Evolutionary conservation across 1,140 invertebrate species (phyloP).

Genomic region (Scaptomyza montana): DNA sequence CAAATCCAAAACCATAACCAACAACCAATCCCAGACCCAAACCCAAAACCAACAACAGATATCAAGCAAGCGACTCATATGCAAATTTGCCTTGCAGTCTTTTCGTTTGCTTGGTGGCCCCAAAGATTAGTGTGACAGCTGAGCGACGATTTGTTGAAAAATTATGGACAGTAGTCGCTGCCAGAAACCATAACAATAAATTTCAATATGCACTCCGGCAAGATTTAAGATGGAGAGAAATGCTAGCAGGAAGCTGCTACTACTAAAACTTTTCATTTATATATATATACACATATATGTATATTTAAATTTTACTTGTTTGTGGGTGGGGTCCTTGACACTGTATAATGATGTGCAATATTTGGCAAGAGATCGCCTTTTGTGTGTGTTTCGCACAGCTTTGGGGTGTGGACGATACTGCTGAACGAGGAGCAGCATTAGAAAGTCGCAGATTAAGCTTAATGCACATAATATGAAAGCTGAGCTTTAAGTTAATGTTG

Average conservation of each 20-base stretch:
- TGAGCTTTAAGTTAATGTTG: constrained; percentile 39
- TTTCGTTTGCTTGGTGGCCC: constrained; percentile 38
- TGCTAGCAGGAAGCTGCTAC: constrained; percentile 38
- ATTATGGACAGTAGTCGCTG: constrained; percentile 80
- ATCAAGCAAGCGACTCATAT: constrained; percentile 45
- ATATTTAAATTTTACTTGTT: not conserved
- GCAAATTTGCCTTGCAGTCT: constrained; percentile 55
- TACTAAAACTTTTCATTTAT: not conserved
- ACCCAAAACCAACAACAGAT: constrained; percentile 13
- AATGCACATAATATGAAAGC: constrained; percentile 45
- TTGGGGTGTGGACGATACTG: constrained; percentile 10
- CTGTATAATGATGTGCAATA: constrained; percentile 53
- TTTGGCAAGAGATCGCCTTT: constrained; percentile 25
- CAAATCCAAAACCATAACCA: constrained; percentile 18
- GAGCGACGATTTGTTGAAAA: constrained; percentile 80
- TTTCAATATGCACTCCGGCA: constrained; percentile 35
- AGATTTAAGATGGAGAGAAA: constrained; percentile 7
- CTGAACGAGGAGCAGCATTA: constrained; percentile 30
- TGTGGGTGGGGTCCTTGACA: constrained; percentile 30
- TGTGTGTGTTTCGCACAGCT: not conserved
- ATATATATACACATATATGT: too few species aligned
- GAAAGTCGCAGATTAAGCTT: constrained; percentile 43
- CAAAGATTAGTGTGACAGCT: constrained; percentile 79
- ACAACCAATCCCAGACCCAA: constrained; percentile 30
- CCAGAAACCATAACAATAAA: constrained; percentile 71